Evolutionary conservation across 2,888 invertebrate genomes (phyloP).

Genomic region (Idaea dimidiata): DNA sequence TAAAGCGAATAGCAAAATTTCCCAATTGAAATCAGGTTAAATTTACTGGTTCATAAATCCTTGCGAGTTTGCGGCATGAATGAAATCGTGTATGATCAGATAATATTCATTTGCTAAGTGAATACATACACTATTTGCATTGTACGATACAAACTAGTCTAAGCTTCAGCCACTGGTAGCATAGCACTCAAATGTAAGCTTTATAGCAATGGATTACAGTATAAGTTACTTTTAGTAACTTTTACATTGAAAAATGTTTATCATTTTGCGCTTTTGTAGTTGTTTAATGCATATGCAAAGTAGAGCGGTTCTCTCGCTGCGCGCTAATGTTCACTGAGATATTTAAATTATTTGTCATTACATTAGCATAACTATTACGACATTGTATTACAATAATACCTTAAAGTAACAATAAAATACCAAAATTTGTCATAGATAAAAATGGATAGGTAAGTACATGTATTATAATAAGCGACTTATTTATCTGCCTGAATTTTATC

Average conservation of each 20-base stretch:
- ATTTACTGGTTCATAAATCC: conserved; percentile 33
- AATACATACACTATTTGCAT: conserved; percentile 34
- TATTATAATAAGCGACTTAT: too few species aligned
- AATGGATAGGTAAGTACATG: too few species aligned
- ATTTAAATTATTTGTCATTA: conserved; percentile 16
- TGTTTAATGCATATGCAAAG: conserved; percentile 12
- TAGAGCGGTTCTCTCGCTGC: conserved; percentile 19
- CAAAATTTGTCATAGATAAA: too few species aligned
- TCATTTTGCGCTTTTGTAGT: conserved; percentile 29
- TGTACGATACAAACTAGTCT: conserved; percentile 21
- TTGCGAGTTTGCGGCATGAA: conserved; percentile 29
- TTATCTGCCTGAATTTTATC: too few species aligned
- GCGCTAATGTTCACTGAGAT: conserved; percentile 18
- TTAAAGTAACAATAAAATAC: not conserved
- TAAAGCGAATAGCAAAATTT: conserved; percentile 26
- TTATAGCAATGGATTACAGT: conserved; percentile 8
- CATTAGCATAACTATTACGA: conserved; percentile 7
- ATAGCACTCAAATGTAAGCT: conserved; percentile 11
- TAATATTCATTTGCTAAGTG: conserved; percentile 21
- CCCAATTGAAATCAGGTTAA: conserved; percentile 32
- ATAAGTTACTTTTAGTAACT: conserved; percentile 20
- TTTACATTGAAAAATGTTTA: conserved; percentile 38
- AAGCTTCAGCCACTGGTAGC: conserved; percentile 2
- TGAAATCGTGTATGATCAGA: conserved; percentile 36
- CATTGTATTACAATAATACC: not conserved